Evolutionary conservation across 2,888 invertebrate species (phyloP).

Genomic region (Invenusta paracnida): DNA sequence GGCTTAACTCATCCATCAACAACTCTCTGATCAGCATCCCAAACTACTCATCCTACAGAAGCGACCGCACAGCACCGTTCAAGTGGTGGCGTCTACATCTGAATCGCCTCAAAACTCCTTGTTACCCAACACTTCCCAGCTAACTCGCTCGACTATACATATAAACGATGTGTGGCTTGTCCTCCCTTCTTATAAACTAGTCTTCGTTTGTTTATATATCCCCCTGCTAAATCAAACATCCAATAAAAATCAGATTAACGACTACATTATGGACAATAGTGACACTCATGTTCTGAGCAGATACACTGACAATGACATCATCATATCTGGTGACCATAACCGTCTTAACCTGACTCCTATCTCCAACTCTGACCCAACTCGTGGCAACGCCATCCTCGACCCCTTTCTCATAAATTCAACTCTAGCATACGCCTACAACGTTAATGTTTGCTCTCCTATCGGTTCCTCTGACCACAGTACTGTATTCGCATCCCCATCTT

Average conservation of each 20-base stretch:
- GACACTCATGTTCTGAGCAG: background rate
- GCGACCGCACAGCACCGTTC: background rate
- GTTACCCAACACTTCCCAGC: background rate
- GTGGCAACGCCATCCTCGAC: conserved; percentile 4
- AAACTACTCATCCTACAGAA: background rate
- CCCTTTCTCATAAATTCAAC: background rate
- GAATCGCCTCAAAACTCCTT: background rate
- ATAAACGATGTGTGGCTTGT: background rate
- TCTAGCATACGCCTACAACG: background rate
- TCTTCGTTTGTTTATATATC: background rate
- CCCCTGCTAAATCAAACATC: background rate
- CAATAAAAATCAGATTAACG: background rate
- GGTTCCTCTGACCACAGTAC: background rate
- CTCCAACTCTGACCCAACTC: background rate
- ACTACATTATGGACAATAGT: background rate
- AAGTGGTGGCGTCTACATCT: background rate
- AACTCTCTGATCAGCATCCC: background rate
- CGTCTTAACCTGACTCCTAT: background rate
- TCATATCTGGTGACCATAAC: background rate
- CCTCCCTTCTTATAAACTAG: background rate
- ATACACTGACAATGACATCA: background rate
- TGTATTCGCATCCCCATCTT: background rate
- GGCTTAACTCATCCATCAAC: conserved; percentile 7
- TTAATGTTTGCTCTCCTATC: background rate
- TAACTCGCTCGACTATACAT: background rate